phyloP scores from a whole-genome alignment of 2,797 vertebrate species.

The Girardinus metallicus region DNA sequence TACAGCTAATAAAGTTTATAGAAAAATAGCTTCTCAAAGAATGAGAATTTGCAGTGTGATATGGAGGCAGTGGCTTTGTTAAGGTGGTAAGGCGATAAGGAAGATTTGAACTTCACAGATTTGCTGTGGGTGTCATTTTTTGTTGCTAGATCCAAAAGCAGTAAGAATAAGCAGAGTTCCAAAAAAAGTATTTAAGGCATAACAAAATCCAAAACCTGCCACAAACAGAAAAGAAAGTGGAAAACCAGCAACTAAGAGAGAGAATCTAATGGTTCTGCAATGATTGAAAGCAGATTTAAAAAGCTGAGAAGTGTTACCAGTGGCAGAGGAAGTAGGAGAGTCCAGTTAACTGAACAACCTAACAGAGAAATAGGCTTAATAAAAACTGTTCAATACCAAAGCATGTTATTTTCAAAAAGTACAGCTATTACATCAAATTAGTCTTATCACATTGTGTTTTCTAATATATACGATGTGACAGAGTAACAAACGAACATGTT shows the following conservation, averaged over 20 bases:
- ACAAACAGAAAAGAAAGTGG: not conserved
- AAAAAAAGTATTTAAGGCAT: not conserved
- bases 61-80: not conserved
- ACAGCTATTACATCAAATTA: not conserved
- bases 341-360: not conserved
- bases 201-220: not conserved
- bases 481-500: not conserved
- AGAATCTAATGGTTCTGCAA: not conserved
- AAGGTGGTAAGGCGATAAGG: not conserved
- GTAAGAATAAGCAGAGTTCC: not conserved
- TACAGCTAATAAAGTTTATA: not conserved
- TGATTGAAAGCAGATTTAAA: not conserved
- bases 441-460: not conserved
- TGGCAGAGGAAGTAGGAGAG: not conserved
- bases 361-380: not conserved
- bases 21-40: not conserved
- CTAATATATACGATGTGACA: not conserved
- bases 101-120: not conserved
- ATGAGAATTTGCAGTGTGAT: not conserved
- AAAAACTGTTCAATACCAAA: not conserved
- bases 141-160: not conserved
- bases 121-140: not conserved
- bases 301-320: not conserved
- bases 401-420: not conserved
- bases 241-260: not conserved